Base-by-base conservation (phyloP, 1,140 invertebrate genomes). In the Pantala flavescens region DNA sequence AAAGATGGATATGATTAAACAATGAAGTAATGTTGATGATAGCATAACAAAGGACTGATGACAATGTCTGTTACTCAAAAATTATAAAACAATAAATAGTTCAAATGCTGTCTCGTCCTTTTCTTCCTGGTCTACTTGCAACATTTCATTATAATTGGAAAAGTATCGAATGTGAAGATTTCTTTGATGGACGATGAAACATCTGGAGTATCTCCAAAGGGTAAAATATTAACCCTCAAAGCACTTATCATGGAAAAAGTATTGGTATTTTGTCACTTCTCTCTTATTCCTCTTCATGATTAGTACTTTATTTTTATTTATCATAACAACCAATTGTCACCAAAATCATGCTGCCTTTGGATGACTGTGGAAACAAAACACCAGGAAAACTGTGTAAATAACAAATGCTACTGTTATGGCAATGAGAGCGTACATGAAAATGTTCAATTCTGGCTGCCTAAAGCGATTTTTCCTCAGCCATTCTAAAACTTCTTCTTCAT, bases 401-500 rank as follows among this genome's bases (percentile, higher is more conserved):
- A 95, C 86, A 79, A 97, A 97, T 24, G 92, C 90, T 76, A 94
- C 84, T 72, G 91, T 90, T 74, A 96, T 89, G 0, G 92, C 93
- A 78, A 94, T 90, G 77, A 97, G 85, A 73, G 92, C 93, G 81
- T 96, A 97, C 94, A 97, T 96, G 81, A 97, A 97, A 75, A 97
- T 88, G 80, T 95, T 97, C 21, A 98, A 82, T 82, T 98, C 95
- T 0, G 95, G 94, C 79, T 96, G 93, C 36, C 94, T 87, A 84
- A 95, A 97, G 75, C 95, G 88, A 82, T 97, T 97, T 82, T 96
- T 96, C 76, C 93, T 88, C 70, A 97, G 83, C 95, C 95, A 97
- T 78, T 96, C 94, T 71, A 97, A 83, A n/a, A 97, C 94, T 80
- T 95, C 93, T 9, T 89, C 86, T 84, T 96, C 94, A 21, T 88